Evolutionary conservation across 2,888 invertebrate genomes (phyloP), one percentile per base, ranked within the genome.

Genomic region (Periphyllus acericola): DNA sequence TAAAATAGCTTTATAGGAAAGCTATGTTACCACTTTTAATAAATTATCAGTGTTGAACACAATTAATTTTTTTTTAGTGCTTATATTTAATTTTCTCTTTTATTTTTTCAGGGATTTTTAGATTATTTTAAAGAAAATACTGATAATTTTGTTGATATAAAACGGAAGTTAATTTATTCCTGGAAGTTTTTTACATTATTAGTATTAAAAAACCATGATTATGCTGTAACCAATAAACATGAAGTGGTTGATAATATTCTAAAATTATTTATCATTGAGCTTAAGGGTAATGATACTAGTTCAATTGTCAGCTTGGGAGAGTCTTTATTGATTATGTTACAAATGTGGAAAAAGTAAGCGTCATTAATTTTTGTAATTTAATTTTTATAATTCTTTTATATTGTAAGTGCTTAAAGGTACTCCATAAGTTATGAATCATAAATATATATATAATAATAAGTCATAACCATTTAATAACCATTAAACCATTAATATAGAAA

Each of bases 51-150:
- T 40, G 8, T 40, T 40, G 3, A 40, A 40, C 3, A 40, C 8
- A 0, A 40, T 40, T 40, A 3, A 40, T 40, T 5, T 40, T 9
- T 40, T 40, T 71, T 32, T 29, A 60, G 21, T 34, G 6, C 52
- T 66, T 68, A 52, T 29, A 46, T 46, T 1, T 40, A 66, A 66
- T 66, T 66, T 36, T 36, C 6, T 36, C 6, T 36, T 5, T 36
- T 2, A 52, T 86, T 79, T 86, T 86, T 85, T 79, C 32, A 87
- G 87, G 80, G 87, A n/a, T 87, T 87, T 74, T 74, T 87, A 81
- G 29, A 60, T 25, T 87, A 66, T 74, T 87, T 87, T 81, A 66
- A 87, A 72, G 74, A 86, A 60, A 80, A 80, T 46, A 81, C 14
- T 72, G 60, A 66, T 60, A 40, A 72, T n/a, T 34, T 60, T 21